Percentiles rank a stretch among this genome's conserved stretches.
These are phyloP conservation scores for Gymnocypris eckloni DNA, from an alignment of 2,797 vertebrate genomes.

Conservation along the genomic window DNA sequence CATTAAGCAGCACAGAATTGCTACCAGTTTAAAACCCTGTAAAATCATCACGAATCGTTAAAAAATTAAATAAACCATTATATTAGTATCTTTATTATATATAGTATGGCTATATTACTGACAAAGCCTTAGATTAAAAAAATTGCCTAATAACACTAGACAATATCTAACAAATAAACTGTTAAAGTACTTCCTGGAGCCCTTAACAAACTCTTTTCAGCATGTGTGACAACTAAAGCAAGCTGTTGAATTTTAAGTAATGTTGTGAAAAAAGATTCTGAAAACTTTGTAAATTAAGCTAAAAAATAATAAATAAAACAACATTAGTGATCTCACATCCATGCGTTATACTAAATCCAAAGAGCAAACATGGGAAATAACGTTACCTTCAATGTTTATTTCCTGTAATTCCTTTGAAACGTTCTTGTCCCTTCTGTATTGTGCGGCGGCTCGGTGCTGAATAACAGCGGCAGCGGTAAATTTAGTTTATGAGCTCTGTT, in stretches of 20 bases:
- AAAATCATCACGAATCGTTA: neutral
- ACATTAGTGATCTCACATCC: neutral
- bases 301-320: neutral
- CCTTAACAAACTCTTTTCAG: neutral
- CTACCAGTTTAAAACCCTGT: neutral
- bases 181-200: slow-evolving; percentile 13
- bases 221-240: neutral
- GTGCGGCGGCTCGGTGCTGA: slow-evolving; percentile 65
- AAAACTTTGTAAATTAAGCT: neutral
- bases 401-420: slow-evolving; percentile 63
- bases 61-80: neutral
- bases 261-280: neutral
- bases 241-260: neutral
- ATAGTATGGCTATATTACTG: neutral
- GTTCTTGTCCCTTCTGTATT: slow-evolving; percentile 64
- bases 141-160: neutral
- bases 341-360: neutral
- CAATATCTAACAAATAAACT: neutral
- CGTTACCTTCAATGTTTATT: slow-evolving; percentile 67
- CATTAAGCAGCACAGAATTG: neutral
- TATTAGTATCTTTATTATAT: neutral
- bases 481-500: slow-evolving; percentile 79
- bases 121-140: neutral
- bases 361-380: neutral
- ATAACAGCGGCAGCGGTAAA: slow-evolving; percentile 72